A percentile compares a stretch with the other conserved stretches of the same genome.
Conservation (phyloP, 2,113 vertebrate genomes). For the Cercopithecus mona region DNA sequence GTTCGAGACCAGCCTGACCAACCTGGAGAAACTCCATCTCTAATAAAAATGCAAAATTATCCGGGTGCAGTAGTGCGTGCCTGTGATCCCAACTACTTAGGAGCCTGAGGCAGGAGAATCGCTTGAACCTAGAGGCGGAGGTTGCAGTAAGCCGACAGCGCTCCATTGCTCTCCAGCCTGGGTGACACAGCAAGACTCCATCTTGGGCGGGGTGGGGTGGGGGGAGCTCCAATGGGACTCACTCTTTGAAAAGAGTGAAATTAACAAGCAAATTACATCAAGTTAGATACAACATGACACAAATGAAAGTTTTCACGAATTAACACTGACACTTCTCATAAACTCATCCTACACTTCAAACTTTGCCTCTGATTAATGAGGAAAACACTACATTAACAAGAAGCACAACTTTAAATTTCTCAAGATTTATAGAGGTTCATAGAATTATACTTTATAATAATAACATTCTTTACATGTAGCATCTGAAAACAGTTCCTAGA, state of each 20-base stretch:
- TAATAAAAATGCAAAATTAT: no score
- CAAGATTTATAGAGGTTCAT: neutral
- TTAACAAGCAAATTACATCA: conserved; percentile 28
- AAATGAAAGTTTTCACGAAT: conserved; percentile 50
- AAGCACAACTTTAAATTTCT: neutral
- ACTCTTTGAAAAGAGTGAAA: neutral
- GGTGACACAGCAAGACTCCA: no score
- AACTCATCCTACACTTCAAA: conserved; percentile 16
- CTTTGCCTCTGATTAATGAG: neutral
- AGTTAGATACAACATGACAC: conserved; percentile 33
- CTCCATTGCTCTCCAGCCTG: no score
- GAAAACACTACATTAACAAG: conserved; percentile 13
- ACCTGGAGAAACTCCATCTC: no score
- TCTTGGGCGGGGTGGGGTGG: no score
- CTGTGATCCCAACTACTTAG: no score
- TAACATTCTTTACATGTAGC: conserved; percentile 2
- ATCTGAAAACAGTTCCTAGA: conserved; percentile 28
- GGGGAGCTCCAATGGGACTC: neutral
- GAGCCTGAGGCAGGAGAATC: no score
- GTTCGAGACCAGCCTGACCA: no score
- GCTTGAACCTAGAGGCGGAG: no score
- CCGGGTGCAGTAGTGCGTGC: no score
- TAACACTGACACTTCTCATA: conserved; percentile 15
- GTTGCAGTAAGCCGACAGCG: no score
- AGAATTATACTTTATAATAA: conserved; percentile 26